Percentiles rank a stretch among this genome's conserved stretches.
These are phyloP conservation scores for Ivindomyrus marchei DNA, from an alignment of 2,113 vertebrate genomes.

Conservation along the genomic window DNA sequence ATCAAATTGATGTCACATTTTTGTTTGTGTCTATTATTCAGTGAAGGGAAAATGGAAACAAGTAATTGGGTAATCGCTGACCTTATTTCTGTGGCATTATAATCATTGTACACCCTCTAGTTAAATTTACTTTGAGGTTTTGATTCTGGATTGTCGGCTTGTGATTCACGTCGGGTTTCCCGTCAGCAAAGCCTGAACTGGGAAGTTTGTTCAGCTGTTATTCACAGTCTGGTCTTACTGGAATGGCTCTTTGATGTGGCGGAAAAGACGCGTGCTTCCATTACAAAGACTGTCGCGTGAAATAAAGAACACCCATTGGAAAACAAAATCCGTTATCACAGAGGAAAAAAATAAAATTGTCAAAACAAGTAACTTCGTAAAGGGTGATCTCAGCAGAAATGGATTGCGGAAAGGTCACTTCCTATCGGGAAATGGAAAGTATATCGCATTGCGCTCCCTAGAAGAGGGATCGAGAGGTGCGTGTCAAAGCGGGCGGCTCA, in stretches of 20 bases:
- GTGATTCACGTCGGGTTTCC: background rate
- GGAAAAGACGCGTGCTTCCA: background rate
- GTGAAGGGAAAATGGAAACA: background rate
- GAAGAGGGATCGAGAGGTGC: background rate
- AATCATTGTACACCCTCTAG: background rate
- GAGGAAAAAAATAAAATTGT: background rate
- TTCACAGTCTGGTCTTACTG: background rate
- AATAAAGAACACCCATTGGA: background rate
- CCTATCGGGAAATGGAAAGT: background rate
- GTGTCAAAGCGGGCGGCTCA: background rate
- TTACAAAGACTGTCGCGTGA: background rate
- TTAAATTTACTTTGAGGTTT: background rate
- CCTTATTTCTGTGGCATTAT: background rate
- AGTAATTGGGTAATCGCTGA: background rate
- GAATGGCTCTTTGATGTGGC: background rate
- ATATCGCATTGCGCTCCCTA: background rate
- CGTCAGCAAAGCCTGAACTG: background rate
- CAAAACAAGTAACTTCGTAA: background rate
- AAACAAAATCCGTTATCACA: background rate
- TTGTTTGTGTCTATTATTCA: background rate
- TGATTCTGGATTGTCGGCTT: background rate
- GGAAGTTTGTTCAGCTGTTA: background rate
- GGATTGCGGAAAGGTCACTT: background rate
- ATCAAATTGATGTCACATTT: background rate
- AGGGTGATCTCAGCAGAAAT: background rate